A percentile compares a stretch with the other conserved stretches of the same genome.
Evolutionary conservation across 2,797 vertebrate genomes (phyloP).

Genomic region (Clarias pachynema): DNA sequence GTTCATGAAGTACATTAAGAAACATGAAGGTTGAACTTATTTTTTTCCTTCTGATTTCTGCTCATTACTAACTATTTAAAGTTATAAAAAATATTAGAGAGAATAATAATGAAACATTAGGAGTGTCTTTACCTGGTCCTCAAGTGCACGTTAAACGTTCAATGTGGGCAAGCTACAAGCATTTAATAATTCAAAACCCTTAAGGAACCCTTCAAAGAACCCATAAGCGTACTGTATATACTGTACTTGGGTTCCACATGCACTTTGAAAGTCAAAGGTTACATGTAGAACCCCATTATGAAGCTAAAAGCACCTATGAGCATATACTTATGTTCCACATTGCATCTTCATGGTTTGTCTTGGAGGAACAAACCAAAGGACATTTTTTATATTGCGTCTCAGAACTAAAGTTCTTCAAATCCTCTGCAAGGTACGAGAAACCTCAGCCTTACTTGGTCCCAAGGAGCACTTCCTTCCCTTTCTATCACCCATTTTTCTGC

Average conservation of each 20-base stretch:
- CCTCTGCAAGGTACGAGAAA: not conserved
- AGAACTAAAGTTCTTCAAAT: not conserved
- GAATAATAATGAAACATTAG: not conserved
- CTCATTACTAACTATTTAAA: not conserved
- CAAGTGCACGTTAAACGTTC: not conserved
- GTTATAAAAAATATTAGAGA: not conserved
- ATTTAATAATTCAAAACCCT: not conserved
- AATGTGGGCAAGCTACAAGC: not conserved
- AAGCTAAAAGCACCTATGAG: not conserved
- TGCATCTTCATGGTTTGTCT: not conserved
- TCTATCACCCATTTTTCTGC: conserved; percentile 23
- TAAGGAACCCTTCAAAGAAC: not conserved
- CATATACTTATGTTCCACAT: not conserved
- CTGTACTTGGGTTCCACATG: not conserved
- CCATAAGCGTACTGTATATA: not conserved
- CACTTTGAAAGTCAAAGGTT: not conserved
- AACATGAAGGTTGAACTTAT: too few relatives aligned
- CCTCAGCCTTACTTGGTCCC: conserved; percentile 4
- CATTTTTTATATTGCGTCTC: not conserved
- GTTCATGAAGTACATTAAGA: too few relatives aligned
- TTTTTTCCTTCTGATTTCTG: not conserved
- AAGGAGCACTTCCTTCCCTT: conserved; percentile 8
- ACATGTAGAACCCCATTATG: not conserved
- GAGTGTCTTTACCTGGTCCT: not conserved
- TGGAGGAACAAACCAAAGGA: not conserved